These are phyloP conservation scores for Apodemia mormo DNA, from an alignment of 2,888 invertebrate genomes.

Conservation along the genomic window DNA sequence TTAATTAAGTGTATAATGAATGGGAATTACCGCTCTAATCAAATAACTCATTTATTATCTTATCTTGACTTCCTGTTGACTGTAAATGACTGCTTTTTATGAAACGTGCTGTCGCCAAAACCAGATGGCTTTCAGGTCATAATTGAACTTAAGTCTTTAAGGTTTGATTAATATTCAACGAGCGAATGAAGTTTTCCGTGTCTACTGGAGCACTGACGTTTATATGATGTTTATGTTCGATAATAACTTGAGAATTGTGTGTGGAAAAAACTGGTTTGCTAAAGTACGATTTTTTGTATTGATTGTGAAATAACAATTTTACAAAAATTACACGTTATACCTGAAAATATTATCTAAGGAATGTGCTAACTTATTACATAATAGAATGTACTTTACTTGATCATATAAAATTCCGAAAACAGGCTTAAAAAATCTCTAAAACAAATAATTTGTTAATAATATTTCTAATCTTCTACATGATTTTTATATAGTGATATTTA, in stretches of 20 bases:
- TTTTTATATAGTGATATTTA: too few species aligned
- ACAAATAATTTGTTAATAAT: too few species aligned
- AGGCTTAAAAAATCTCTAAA: too few species aligned
- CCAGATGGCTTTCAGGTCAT: neutral
- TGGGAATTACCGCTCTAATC: neutral
- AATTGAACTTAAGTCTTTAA: conserved; percentile 1
- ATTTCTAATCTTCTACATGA: too few species aligned
- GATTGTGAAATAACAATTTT: too few species aligned
- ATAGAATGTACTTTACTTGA: too few species aligned
- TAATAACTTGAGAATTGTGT: neutral
- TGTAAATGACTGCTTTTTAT: conserved; percentile 1
- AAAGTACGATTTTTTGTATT: neutral
- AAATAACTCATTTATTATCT: conserved; percentile 4
- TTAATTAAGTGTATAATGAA: neutral
- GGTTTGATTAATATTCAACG: neutral
- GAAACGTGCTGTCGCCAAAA: neutral
- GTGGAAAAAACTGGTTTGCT: too few species aligned
- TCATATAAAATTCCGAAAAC: too few species aligned
- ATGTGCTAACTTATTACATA: too few species aligned
- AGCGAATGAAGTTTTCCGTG: too few species aligned
- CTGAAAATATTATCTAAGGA: too few species aligned
- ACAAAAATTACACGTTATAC: too few species aligned
- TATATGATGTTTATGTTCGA: neutral
- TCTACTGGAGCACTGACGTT: neutral
- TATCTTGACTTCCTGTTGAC: conserved; percentile 5